Evolutionary conservation across 2,888 invertebrate genomes (phyloP), one percentile per base, ranked within the genome.

Genomic region (Norana najaformis): DNA sequence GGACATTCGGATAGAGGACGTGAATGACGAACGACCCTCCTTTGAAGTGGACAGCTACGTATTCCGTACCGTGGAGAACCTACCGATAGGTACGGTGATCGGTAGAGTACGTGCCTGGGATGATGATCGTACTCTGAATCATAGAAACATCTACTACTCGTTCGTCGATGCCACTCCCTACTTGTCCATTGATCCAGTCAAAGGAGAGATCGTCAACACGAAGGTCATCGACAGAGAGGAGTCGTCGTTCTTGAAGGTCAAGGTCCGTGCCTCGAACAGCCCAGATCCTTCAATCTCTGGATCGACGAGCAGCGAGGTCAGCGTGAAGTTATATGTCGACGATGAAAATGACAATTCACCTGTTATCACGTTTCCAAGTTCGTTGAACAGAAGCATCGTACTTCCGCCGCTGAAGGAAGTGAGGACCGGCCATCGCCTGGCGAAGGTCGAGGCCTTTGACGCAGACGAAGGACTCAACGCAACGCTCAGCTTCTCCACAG

Each of bases 11-110:
- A 98, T 99, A 0, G 96, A 97, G 94, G 99, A 99, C 95, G 97
- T 97, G 93, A 99, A 99, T 95, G 99, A 99, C 95, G 98, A 98
- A 94, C 97, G 97, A 93, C 99, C 99, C 0, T 97, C 97, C 94
- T 99, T 98, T 94, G 89, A 90, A 30, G 89, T 89, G 41, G 97
- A 97, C 93, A 96, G 96, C 89, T 98, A 98, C 94, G 96, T 96
- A 34, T 97, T 97, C 6, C 96, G 96, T 0, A 96, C 98, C 91
- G 96, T 96, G 11, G 99, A 99, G 95, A 97, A 98, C 95, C 96
- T 97, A 1, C 95, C 96, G 16, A 95, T 97, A 34, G 98, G 98
- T 92, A 97, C 97, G 0, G 39, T 88, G 23, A 91, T 92, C 8
- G 92, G 92, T 93, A 96, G 96, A 93, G 97, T 98, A 2, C 96